These are phyloP conservation scores for Pheosia tremula DNA, from an alignment of 2,888 invertebrate genomes.

Conservation along the genomic window DNA sequence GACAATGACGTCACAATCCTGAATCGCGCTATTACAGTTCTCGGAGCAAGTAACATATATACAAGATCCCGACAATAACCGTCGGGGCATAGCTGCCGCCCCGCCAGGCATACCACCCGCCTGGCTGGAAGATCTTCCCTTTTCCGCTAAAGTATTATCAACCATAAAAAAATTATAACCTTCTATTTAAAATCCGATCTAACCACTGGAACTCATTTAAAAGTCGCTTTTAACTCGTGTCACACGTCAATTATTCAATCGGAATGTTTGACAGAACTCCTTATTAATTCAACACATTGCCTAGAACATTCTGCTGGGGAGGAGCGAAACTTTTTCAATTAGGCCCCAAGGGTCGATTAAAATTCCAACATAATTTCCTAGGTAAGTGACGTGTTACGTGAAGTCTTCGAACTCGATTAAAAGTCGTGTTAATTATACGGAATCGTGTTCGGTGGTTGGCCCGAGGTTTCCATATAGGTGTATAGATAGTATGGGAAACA, in stretches of 20 bases:
- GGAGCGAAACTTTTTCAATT: conserved; percentile 77
- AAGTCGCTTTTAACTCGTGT: conserved; percentile 45
- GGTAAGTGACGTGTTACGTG: conserved; percentile 49
- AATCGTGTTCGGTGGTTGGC: conserved; percentile 1
- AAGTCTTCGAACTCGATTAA: conserved; percentile 43
- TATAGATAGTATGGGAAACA: no score
- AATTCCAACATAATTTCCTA: conserved; percentile 70
- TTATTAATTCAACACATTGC: conserved; percentile 73
- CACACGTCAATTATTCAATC: conserved; percentile 66
- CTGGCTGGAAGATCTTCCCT: no score
- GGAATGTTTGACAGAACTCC: conserved; percentile 64
- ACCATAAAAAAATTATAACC: neutral
- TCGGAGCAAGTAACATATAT: no score
- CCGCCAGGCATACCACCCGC: no score
- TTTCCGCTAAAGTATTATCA: no score
- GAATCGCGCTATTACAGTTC: no score
- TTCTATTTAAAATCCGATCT: conserved; percentile 22
- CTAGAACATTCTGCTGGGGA: conserved; percentile 55
- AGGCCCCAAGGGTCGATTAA: conserved; percentile 67
- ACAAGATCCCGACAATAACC: no score
- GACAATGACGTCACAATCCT: no score
- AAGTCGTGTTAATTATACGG: conserved; percentile 35
- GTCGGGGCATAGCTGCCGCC: no score
- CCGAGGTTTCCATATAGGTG: neutral
- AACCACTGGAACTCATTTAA: conserved; percentile 56